Evolutionary conservation across 2,888 invertebrate genomes (phyloP), one percentile per base, ranked within the genome.

Genomic region (Macrostomum cliftonense): DNA sequence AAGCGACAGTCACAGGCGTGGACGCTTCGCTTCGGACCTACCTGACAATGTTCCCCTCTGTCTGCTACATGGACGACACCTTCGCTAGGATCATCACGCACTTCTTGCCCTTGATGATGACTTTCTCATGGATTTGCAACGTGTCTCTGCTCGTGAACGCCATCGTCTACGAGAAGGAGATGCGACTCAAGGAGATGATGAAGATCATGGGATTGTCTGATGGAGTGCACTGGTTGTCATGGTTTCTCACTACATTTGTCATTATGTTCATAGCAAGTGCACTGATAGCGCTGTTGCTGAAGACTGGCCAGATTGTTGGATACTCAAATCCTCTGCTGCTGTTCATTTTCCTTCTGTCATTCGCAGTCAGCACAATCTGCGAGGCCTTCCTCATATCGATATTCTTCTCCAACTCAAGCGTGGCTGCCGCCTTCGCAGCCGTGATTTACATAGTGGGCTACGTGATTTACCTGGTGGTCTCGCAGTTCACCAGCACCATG

Each of bases 251-350:
- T 54, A 70, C 73, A 21, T 65, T 76, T 50, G 54, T 72, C 4
- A 71, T 86, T 16, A 63, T 73, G n/a, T 9, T 28, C 5, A 9
- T 28, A 7, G 4, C 28, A 9, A 9, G 28, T 9, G 9, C 28
- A 7, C 28, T 28, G 28, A 28, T 28, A 28, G 57, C 64, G 2
- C 48, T 66, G 1, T 55, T 68, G 1, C 56, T 70, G 37, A 65
- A 65, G 58, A 68, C 61, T 43, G 84, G 84, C 0, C 75, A 76
- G 38, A 77, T 88, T 13, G 66, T 85, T 51, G 78, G 79, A n/a
- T 72, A 76, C 49, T 78, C 82, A 0, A 77, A 79, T 58, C 75
- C 79, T 20, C 58, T 54, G 39, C 72, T 85, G 1, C 63, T 85
- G 12, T 76, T 81, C 58, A 57, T 77, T 0, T 76, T 83, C 59